A percentile compares a stretch with the other conserved stretches of the same genome.
phyloP scores from a whole-genome alignment of 1,140 invertebrate species.

The Ceratosolen fusciceps region DNA sequence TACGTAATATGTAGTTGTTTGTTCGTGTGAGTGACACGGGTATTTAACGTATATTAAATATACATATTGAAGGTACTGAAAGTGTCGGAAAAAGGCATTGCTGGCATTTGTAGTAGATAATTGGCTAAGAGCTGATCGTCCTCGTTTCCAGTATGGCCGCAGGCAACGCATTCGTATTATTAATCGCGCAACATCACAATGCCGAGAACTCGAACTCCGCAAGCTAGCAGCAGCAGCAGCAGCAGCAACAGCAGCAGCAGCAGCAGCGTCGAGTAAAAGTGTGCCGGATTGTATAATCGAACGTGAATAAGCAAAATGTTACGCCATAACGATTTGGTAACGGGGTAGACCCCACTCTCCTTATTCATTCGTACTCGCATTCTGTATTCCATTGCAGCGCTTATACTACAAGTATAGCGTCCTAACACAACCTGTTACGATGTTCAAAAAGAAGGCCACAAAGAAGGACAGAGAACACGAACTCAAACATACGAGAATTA shows the following conservation, averaged over 20 bases:
- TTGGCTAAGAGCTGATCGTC: conserved; percentile 27
- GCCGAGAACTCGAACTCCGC: conserved; percentile 49
- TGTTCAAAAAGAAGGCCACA: conserved; percentile 9
- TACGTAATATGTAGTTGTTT: background rate
- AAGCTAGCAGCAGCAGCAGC: conserved; percentile 53
- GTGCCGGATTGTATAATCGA: conserved; percentile 73
- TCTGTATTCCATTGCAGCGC: conserved; percentile 13
- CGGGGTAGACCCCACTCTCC: conserved; percentile 51
- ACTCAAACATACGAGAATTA: background rate
- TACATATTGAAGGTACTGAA: background rate
- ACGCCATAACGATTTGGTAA: conserved; percentile 72
- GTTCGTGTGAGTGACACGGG: background rate
- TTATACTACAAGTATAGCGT: background rate
- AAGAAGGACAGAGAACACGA: background rate
- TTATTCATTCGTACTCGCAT: conserved; percentile 7
- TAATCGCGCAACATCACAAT: conserved; percentile 58
- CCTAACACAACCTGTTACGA: conserved; percentile 19
- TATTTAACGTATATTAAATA: no score
- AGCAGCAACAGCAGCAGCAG: no score
- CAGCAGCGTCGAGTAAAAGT: conserved; percentile 68
- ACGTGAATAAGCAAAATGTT: conserved; percentile 73
- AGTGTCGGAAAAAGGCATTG: conserved; percentile 4
- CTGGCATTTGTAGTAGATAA: conserved; percentile 27
- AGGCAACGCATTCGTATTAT: conserved; percentile 53
- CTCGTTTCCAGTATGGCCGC: conserved; percentile 52